Percentiles rank a stretch among this genome's conserved stretches.
phyloP scores from a whole-genome alignment of 2,888 invertebrate species.

The Agonopterix heracliana region DNA sequence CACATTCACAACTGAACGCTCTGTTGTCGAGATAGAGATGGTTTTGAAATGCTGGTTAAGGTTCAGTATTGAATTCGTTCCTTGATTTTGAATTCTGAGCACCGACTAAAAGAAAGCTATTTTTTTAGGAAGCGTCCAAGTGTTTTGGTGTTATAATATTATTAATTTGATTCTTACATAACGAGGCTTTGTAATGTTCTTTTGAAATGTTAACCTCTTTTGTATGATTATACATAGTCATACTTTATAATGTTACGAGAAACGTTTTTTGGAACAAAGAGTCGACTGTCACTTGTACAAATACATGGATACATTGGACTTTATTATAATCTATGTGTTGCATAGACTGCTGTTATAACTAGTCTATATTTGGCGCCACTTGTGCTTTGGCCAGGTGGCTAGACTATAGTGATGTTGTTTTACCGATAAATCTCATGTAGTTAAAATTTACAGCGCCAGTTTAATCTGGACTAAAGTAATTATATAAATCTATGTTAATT shows the following conservation, averaged over 20 bases:
- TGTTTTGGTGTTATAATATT: constrained; percentile 32
- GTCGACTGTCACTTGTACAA: constrained; percentile 22
- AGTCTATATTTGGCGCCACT: constrained; percentile 48
- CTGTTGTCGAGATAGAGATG: constrained; percentile 20
- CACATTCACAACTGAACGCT: constrained; percentile 28
- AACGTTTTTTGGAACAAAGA: constrained; percentile 13
- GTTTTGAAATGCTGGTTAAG: constrained; percentile 13
- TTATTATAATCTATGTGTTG: constrained; percentile 14
- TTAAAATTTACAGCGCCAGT: too few relatives aligned
- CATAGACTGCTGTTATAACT: constrained; percentile 9
- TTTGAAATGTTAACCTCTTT: background rate
- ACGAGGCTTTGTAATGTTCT: constrained; percentile 13
- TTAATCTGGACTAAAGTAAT: too few relatives aligned
- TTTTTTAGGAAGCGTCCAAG: constrained; percentile 60
- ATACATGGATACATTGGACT: constrained; percentile 15
- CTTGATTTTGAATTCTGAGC: constrained; percentile 69
- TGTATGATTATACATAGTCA: background rate
- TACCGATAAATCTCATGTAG: constrained; percentile 28
- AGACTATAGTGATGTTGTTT: constrained; percentile 28
- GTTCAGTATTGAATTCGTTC: constrained; percentile 46
- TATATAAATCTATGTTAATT: too few relatives aligned
- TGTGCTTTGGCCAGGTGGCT: constrained; percentile 42
- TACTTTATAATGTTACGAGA: background rate
- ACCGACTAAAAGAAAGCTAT: constrained; percentile 66
- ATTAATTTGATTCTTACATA: constrained; percentile 49